Percentiles rank a stretch among this genome's conserved stretches.
Conservation (phyloP, 2,113 vertebrate species). For the Sphyrna mokarran region DNA sequence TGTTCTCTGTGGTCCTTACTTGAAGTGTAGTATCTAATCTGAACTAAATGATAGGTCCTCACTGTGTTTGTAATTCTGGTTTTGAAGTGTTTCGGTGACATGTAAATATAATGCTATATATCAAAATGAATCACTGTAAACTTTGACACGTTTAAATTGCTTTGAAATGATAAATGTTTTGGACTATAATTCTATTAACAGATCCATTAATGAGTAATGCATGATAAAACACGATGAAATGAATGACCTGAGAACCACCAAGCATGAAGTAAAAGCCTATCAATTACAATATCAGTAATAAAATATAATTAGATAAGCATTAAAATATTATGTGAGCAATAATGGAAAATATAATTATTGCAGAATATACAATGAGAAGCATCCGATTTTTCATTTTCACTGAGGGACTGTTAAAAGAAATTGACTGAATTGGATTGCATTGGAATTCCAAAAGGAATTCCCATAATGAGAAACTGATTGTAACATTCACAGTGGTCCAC, state of each 20-base stretch:
- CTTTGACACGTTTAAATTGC: not conserved
- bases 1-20: not conserved
- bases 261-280: not conserved
- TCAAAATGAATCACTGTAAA: not conserved
- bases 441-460: not conserved
- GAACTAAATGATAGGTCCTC: not conserved
- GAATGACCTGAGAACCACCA: not conserved
- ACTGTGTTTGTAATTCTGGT: not conserved
- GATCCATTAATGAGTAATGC: not conserved
- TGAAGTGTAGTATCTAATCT: not conserved
- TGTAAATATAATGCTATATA: not conserved
- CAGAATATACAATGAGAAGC: not conserved
- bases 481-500: not conserved
- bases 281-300: not conserved
- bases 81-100: not conserved
- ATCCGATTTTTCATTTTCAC: not conserved
- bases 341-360: not conserved
- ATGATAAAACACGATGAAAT: not conserved
- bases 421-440: not conserved
- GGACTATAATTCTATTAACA: not conserved
- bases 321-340: not conserved
- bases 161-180: slow-evolving; percentile 26
- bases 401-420: not conserved
- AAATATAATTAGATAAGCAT: slow-evolving; percentile 1
- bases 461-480: not conserved